A percentile compares a stretch with the other conserved stretches of the same genome.
These are phyloP conservation scores for Diacarnus erythraeanus DNA, from an alignment of 37 sponge, comb jelly and placozoan genomes.

Conservation along the genomic window DNA sequence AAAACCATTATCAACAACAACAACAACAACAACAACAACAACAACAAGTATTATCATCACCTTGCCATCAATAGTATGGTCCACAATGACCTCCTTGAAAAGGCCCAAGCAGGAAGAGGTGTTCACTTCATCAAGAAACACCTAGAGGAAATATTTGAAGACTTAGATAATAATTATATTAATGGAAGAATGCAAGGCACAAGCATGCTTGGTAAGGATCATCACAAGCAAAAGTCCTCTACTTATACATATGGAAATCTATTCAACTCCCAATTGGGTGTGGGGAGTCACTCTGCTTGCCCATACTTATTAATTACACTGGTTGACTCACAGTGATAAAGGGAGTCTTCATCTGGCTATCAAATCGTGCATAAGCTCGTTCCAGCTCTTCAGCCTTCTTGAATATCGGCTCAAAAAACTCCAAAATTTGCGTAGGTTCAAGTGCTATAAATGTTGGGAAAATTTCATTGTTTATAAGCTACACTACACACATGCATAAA, in stretches of 20 bases:
- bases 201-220: neutral
- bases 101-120: conserved; percentile 89
- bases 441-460: conserved; percentile 59
- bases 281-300: too few relatives aligned
- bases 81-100: conserved; percentile 87
- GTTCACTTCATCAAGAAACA: conserved; percentile 89
- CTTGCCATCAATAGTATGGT: conserved; percentile 73
- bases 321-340: conserved; percentile 55
- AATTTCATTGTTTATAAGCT: too few relatives aligned
- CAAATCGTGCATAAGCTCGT: conserved; percentile 9
- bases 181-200: neutral
- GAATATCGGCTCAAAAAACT: conserved; percentile 52
- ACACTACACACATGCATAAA: too few relatives aligned
- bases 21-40: neutral
- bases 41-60: conserved; percentile 7
- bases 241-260: too few relatives aligned
- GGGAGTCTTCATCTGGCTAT: conserved; percentile 19
- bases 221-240: too few relatives aligned
- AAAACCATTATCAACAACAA: neutral
- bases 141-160: neutral
- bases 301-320: neutral
- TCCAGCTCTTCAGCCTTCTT: conserved; percentile 37
- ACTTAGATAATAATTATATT: neutral
- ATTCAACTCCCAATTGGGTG: too few relatives aligned
- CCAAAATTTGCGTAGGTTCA: conserved; percentile 38